Evolutionary conservation across 2,113 vertebrate species (phyloP), one percentile per base, ranked within the genome.

Genomic region (Lycocorax pyrrhopterus): DNA sequence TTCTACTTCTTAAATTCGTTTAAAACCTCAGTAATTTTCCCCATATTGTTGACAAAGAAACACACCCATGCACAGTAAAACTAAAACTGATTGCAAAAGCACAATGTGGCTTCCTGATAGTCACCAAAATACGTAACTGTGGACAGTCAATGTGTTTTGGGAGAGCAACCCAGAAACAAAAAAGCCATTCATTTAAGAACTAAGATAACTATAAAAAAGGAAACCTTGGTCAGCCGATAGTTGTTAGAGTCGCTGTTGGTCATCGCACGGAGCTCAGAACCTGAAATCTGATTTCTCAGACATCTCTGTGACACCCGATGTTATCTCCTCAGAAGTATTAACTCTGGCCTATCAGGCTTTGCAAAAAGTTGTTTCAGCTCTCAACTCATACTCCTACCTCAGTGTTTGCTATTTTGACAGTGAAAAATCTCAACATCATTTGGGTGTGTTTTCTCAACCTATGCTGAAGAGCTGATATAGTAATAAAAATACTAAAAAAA

Each of bases 51-150:
- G 51, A 67, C 6, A 83, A 35, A 79, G 17, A 47, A 33, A 49
- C 16, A 20, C 9, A n/a, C 2, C 7, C 9, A 37, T 0, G 0
- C 23, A 27, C 4, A 30, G 16, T 41, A n/a, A 49, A 86, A 30
- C 30, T 49, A 39, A 75, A 85, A 47, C 26, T 25, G 19, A 62
- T 47, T 2, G 5, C 22, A 37, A 53, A 71, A 60, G n/a, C 13
- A 41, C 1, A 2, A 11, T 4, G 15, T 27, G 19, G 4, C 32
- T 77, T 85, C 37, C 35, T 7, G 12, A 29, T 16, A 68, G 27
- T 68, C 23, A 51, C 25, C 33, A 21, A 51, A 39, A 55, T n/a
- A 35, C 9, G 0, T 35, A n/a, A 27, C 12, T 46, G 20, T 2
- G 22, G 12, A 30, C 2, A 39, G 43, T 10, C 4, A 20, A 13